Evolutionary conservation across 2,888 invertebrate genomes (phyloP).

Genomic region (Notodonta ziczac): DNA sequence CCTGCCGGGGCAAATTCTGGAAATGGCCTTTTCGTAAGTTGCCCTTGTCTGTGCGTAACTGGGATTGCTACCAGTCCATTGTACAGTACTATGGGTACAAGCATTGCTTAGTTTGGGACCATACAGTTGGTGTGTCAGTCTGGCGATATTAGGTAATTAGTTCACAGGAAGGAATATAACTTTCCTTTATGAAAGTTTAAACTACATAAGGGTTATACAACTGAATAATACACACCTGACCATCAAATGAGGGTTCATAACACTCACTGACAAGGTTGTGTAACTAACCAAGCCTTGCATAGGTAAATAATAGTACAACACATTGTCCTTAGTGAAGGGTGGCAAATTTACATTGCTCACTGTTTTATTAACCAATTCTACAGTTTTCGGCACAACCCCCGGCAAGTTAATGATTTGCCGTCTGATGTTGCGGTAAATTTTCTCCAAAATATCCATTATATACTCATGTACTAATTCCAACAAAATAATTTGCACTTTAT

Average conservation of each 20-base stretch:
- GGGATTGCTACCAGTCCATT: too few relatives aligned
- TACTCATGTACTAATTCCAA: constrained; percentile 2
- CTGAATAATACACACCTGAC: constrained; percentile 82
- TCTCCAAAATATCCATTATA: constrained; percentile 74
- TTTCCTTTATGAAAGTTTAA: background rate
- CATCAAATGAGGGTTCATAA: constrained; percentile 92
- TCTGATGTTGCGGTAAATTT: constrained; percentile 62
- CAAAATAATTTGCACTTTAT: constrained; percentile 43
- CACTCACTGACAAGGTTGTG: constrained; percentile 91
- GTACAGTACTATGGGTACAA: too few relatives aligned
- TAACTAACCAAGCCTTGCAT: constrained; percentile 90
- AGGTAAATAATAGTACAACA: constrained; percentile 90
- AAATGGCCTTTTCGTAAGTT: too few relatives aligned
- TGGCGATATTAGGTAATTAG: too few relatives aligned
- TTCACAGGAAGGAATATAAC: too few relatives aligned
- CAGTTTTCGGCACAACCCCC: constrained; percentile 61
- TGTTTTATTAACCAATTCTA: constrained; percentile 70
- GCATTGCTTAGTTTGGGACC: too few relatives aligned
- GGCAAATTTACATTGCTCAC: constrained; percentile 79
- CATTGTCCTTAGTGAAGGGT: constrained; percentile 89
- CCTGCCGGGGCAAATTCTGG: too few relatives aligned
- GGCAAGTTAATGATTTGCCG: constrained; percentile 61
- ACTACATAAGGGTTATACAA: background rate
- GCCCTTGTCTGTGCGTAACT: too few relatives aligned
- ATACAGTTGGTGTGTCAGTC: too few relatives aligned